Evolutionary conservation across 2,888 invertebrate species (phyloP), one percentile per base, ranked within the genome.

Genomic region (Hyppa rectilinea): DNA sequence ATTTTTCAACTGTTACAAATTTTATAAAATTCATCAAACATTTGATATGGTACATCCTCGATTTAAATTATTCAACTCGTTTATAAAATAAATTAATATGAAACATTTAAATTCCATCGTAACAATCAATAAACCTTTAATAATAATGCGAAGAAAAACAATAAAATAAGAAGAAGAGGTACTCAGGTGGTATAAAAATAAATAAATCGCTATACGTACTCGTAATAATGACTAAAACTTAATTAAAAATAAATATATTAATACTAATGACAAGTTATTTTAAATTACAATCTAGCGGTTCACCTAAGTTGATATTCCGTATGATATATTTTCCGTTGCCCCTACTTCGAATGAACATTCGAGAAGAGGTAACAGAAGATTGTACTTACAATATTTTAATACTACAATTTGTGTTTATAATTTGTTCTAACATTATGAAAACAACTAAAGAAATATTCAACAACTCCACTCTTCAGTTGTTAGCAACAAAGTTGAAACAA

Each of bases 181-280:
- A 95, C 94, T 96, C 92, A 94, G 95, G 96, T 95, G 94, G 94
- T 92, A 91, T 94, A 91, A 89, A 76, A 90, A 92, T 91, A 92
- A 91, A 92, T 92, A 93, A 92, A 91, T 91, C 71, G 77, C 78
- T 92, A 93, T 88, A 89, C 87, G 89, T 92, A 93, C 90, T 84
- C 84, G 78, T 85, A 79, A 75, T 87, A 89, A 91, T 93, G 92
- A 95, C 93, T 93, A 94, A 87, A 90, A 87, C 93, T 93, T 92
- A 94, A 89, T 89, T 94, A 95, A 88, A 94, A 95, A 94, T 95
- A 96, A 96, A 95, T 95, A 92, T 93, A 93, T 92, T 95, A 95
- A 94, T 91, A 93, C 96, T 96, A 96, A 95, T 96, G 96, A 96
- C 96, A 95, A 96, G 96, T 95, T 94, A 95, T 90, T 93, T 94